A percentile compares a stretch with the other conserved stretches of the same genome.
Conservation (phyloP, 2,888 invertebrate genomes). For the Drosophila rubida region DNA sequence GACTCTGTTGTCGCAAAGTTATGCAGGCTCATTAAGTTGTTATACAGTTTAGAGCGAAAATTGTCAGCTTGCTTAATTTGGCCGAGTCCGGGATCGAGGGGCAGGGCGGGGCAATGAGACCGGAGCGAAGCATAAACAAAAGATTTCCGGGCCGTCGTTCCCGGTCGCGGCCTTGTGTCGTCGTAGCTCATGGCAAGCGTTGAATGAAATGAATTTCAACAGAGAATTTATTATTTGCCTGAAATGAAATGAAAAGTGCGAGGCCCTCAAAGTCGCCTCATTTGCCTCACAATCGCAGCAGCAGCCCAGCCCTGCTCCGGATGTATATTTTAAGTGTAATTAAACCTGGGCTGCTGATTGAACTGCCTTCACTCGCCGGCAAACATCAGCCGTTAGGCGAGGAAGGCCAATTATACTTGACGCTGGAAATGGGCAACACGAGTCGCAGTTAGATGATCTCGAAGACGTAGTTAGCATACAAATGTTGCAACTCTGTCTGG, state of each 20-base stretch:
- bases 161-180: conserved; percentile 42
- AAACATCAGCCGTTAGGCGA: conserved; percentile 1
- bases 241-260: conserved; percentile 77
- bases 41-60: conserved; percentile 81
- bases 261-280: conserved; percentile 44
- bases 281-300: conserved; percentile 48
- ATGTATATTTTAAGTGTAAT: conserved; percentile 68
- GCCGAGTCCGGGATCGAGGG: conserved; percentile 36
- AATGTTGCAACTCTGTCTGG: too few species aligned
- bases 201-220: conserved; percentile 79
- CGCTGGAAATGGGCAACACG: conserved; percentile 29
- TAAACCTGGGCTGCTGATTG: conserved; percentile 52
- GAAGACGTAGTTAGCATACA: conserved; percentile 14
- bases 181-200: conserved; percentile 68
- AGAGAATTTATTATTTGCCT: conserved; percentile 75
- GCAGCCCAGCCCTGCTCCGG: conserved; percentile 45
- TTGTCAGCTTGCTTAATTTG: conserved; percentile 82
- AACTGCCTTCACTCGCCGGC: conserved; percentile 20
- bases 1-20: conserved; percentile 68
- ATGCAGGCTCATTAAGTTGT: conserved; percentile 82
- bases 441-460: conserved; percentile 33
- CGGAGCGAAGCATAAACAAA: conserved; percentile 65
- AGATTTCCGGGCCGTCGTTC: conserved; percentile 66
- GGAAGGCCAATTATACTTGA: conserved; percentile 48
- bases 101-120: background rate